These are phyloP conservation scores for Syrmaticus mikado DNA, from an alignment of 2,113 vertebrate species.

Conservation along the genomic window DNA sequence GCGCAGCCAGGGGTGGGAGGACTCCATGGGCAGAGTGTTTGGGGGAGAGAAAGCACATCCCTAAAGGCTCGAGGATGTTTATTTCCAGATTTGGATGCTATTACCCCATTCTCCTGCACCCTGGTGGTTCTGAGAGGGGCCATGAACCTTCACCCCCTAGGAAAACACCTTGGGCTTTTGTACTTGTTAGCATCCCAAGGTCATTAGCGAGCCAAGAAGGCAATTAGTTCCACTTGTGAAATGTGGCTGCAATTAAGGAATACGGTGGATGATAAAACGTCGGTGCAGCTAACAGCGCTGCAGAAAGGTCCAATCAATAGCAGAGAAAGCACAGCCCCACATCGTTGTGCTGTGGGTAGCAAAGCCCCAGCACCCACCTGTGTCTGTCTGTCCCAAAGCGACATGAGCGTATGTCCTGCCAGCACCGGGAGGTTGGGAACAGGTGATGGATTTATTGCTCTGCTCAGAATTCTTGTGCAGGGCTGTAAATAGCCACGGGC, in stretches of 20 bases:
- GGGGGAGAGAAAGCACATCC: not conserved
- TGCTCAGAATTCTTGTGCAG: not conserved
- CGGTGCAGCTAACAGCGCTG: not conserved
- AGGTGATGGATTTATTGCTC: not conserved
- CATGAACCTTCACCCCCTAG: not conserved
- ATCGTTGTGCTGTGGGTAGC: not conserved
- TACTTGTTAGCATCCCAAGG: not conserved
- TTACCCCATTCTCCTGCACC: rapidly evolving
- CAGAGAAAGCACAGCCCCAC: not conserved
- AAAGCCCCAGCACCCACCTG: not conserved
- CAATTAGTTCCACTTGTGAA: not conserved
- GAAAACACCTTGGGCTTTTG: rapidly evolving
- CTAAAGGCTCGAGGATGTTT: not conserved
- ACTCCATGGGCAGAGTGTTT: not conserved
- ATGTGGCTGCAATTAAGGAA: not conserved
- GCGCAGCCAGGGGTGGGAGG: too few species aligned
- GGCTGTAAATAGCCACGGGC: not conserved
- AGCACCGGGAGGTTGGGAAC: not conserved
- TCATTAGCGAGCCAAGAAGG: conserved; percentile 3
- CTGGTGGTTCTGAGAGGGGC: rapidly evolving
- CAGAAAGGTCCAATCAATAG: not conserved
- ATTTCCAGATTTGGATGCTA: not conserved
- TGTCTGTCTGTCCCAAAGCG: not conserved
- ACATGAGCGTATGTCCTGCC: too few species aligned
- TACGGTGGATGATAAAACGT: not conserved